These are phyloP conservation scores for Misgurnus mizolepis DNA, from an alignment of 2,113 vertebrate species.

Conservation along the genomic window DNA sequence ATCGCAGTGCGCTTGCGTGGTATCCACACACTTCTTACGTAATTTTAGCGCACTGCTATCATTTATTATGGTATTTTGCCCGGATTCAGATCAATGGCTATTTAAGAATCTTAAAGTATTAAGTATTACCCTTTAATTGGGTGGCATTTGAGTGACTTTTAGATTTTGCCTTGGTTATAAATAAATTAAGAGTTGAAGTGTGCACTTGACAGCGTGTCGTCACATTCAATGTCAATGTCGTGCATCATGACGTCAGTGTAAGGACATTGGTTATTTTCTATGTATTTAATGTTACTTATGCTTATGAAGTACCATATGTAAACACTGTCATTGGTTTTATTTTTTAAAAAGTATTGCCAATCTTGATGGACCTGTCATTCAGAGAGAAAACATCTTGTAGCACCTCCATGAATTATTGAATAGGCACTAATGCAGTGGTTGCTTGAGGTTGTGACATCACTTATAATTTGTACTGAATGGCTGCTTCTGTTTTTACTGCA, in stretches of 20 bases:
- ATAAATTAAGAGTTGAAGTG: neutral
- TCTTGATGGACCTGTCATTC: neutral
- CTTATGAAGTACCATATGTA: too few relatives aligned
- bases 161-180: too few relatives aligned
- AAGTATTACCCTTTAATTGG: too few relatives aligned
- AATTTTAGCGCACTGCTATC: conserved; percentile 50
- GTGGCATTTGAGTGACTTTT: neutral
- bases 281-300: too few relatives aligned
- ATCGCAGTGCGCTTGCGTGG: conserved; percentile 30
- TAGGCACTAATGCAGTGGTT: conserved; percentile 8
- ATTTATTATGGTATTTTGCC: conserved; percentile 3
- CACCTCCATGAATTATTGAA: conserved; percentile 4
- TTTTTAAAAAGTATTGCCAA: neutral
- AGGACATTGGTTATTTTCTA: too few relatives aligned
- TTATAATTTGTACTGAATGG: neutral
- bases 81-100: neutral
- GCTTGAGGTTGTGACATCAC: neutral
- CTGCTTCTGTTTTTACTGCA: neutral
- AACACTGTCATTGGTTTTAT: too few relatives aligned
- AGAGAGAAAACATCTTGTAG: neutral
- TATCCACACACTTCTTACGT: conserved; percentile 43
- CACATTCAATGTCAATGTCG: neutral
- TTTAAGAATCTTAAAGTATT: neutral
- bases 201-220: neutral
- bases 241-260: neutral